Conservation (phyloP, 2,797 vertebrate species). For the Austrolebias charrua region DNA sequence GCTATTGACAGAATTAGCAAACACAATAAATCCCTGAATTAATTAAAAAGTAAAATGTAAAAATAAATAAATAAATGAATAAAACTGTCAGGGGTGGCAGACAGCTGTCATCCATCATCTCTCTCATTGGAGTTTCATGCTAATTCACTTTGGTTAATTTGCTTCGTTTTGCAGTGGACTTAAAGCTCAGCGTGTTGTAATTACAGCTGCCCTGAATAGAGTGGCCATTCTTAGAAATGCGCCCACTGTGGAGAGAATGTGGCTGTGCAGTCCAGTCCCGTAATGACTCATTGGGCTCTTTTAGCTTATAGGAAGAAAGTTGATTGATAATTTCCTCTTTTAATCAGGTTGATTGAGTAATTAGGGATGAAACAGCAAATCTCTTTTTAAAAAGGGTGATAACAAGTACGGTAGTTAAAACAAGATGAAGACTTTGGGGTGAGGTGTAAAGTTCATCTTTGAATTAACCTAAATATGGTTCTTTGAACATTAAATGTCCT, state of each 20-base stretch:
- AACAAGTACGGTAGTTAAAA: slow-evolving; percentile 24
- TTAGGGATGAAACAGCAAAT: slow-evolving; percentile 35
- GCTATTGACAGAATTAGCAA: slow-evolving; percentile 85
- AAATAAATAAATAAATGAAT: slow-evolving; percentile 12
- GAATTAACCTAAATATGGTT: background rate
- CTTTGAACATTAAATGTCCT: background rate
- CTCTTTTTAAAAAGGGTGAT: slow-evolving; percentile 33
- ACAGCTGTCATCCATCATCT: slow-evolving; percentile 78
- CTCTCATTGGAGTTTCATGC: slow-evolving; percentile 73
- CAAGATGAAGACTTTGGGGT: background rate
- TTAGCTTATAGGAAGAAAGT: slow-evolving; percentile 38
- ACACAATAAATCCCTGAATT: slow-evolving; percentile 80
- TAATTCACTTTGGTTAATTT: slow-evolving; percentile 73
- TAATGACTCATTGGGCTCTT: slow-evolving; percentile 54
- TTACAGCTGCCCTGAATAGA: slow-evolving; percentile 39
- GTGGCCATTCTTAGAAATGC: slow-evolving; percentile 36
- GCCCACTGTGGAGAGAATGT: slow-evolving; percentile 13
- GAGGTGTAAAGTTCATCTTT: too few relatives aligned
- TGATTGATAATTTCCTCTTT: slow-evolving; percentile 52
- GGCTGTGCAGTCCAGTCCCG: slow-evolving; percentile 31
- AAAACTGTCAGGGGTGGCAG: slow-evolving; percentile 66
- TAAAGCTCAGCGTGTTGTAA: slow-evolving; percentile 60
- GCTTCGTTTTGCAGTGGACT: slow-evolving; percentile 64
- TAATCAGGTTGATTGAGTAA: slow-evolving; percentile 44
- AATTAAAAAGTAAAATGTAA: slow-evolving; percentile 83